Evolutionary conservation across 2,797 vertebrate species (phyloP).

Genomic region (Characodon lateralis): DNA sequence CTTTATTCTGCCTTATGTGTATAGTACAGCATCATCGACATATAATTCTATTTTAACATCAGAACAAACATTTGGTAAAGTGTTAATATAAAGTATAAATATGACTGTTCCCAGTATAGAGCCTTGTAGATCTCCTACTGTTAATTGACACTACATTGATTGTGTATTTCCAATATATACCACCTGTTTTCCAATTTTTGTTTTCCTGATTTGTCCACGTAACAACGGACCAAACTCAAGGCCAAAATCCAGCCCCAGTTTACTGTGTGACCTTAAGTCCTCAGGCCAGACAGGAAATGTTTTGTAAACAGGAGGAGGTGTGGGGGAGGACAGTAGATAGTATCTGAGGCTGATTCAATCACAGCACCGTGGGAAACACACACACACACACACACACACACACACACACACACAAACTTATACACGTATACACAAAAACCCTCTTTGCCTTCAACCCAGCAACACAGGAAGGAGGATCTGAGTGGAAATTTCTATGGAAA

Average conservation of each 20-base stretch:
- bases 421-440: slow-evolving; percentile 24
- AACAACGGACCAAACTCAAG: slow-evolving; percentile 58
- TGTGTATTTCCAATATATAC: neutral
- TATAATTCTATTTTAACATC: neutral
- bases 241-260: slow-evolving; percentile 51
- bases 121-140: neutral
- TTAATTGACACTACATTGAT: neutral
- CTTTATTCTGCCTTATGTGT: neutral
- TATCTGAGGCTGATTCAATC: slow-evolving; percentile 67
- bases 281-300: slow-evolving; percentile 67
- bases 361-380: slow-evolving; percentile 67
- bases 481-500: slow-evolving; percentile 62
- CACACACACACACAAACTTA: neutral
- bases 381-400: slow-evolving; percentile 9
- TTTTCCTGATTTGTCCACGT: slow-evolving; percentile 10
- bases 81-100: neutral
- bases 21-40: neutral
- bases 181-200: neutral
- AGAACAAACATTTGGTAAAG: neutral
- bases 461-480: slow-evolving; percentile 68
- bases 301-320: slow-evolving; percentile 56
- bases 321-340: slow-evolving; percentile 66
- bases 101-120: neutral
- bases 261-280: slow-evolving; percentile 63
- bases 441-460: slow-evolving; percentile 48